Percentiles rank a stretch among this genome's conserved stretches.
phyloP scores from a whole-genome alignment of 2,888 invertebrate species.

The Lycocerus yunnanus region DNA sequence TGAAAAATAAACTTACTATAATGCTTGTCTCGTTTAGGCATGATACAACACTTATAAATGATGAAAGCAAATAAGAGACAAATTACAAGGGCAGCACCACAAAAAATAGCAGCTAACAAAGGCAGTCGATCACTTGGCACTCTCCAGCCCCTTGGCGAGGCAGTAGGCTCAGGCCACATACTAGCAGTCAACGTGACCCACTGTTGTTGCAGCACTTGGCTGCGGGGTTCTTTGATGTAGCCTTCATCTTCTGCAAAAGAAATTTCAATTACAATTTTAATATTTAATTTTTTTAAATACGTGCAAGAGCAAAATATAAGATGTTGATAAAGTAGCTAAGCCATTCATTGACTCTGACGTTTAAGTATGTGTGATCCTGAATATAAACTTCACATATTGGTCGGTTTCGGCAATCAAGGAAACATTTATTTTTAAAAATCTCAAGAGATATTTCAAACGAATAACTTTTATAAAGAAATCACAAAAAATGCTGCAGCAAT shows the following conservation, averaged over 20 bases:
- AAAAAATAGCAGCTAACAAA: constrained; percentile 57
- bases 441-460: background rate
- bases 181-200: constrained; percentile 61
- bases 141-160: constrained; percentile 52
- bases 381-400: background rate
- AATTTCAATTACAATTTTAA: background rate
- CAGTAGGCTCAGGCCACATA: constrained; percentile 58
- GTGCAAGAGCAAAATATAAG: background rate
- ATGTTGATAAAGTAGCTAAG: background rate
- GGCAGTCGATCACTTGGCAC: constrained; percentile 57
- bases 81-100: constrained; percentile 66
- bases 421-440: background rate
- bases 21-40: constrained; percentile 71
- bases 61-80: constrained; percentile 67
- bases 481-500: background rate
- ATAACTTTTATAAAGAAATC: background rate
- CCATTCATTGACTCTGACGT: too few relatives aligned
- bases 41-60: constrained; percentile 71
- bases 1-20: constrained; percentile 59
- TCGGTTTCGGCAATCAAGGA: background rate
- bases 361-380: background rate
- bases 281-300: background rate
- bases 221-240: constrained; percentile 40
- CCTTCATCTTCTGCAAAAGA: constrained; percentile 50
- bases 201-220: constrained; percentile 56